Evolutionary conservation across 1,140 invertebrate species (phyloP).

Genomic region (Ceratoteleas bidentatus): DNA sequence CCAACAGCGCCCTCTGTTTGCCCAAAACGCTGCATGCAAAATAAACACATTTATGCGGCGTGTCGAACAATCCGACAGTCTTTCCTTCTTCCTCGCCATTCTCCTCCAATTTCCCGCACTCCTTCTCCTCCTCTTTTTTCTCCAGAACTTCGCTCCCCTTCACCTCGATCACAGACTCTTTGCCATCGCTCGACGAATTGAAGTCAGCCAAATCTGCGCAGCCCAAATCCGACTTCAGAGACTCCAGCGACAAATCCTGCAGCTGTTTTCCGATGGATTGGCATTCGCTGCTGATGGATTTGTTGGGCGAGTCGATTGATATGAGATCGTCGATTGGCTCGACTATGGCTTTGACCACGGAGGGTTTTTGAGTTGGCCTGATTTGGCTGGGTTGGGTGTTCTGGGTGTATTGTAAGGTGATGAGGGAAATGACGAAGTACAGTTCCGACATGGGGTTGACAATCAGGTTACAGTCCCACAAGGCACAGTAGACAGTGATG

Average conservation of each 20-base stretch:
- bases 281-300: neutral
- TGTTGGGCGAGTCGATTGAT: conserved; percentile 1
- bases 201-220: conserved; percentile 57
- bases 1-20: conserved; percentile 78
- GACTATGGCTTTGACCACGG: neutral
- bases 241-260: conserved; percentile 33
- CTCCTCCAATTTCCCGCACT: neutral
- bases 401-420: conserved; percentile 74
- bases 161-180: conserved; percentile 8
- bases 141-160: neutral
- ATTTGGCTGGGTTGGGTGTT: conserved; percentile 10
- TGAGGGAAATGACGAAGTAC: conserved; percentile 83
- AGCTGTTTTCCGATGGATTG: neutral
- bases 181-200: conserved; percentile 13
- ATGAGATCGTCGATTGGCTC: neutral
- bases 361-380: neutral
- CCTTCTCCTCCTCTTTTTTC: conserved; percentile 4
- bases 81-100: neutral
- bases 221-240: conserved; percentile 66
- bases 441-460: conserved; percentile 83
- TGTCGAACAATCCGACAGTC: conserved; percentile 65
- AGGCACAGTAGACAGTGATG: conserved; percentile 77
- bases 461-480: conserved; percentile 80
- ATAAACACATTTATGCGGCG: conserved; percentile 84
- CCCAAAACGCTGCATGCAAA: conserved; percentile 83